Percentiles rank a stretch among this genome's conserved stretches.
These are phyloP conservation scores for Disparrhopalites patrizii DNA, from an alignment of 2,888 invertebrate species.

Conservation along the genomic window DNA sequence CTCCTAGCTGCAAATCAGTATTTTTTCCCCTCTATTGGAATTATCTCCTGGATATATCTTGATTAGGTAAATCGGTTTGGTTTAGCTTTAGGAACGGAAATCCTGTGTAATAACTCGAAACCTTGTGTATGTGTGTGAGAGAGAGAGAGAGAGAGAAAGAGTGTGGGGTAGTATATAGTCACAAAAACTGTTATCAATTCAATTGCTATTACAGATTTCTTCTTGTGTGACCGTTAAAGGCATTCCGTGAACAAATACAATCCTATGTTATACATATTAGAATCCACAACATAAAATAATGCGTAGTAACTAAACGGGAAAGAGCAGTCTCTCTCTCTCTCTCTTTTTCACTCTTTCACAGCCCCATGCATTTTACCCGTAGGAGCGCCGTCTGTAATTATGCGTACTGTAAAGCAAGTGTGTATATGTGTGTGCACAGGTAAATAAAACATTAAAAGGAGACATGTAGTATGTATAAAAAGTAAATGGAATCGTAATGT, in stretches of 20 bases:
- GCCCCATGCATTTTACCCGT: neutral
- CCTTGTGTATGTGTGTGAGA: constrained; percentile 11
- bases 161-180: no score
- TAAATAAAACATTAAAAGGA: no score
- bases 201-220: constrained; percentile 40
- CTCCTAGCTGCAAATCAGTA: constrained; percentile 46
- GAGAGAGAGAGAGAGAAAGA: constrained; percentile 22
- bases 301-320: no score
- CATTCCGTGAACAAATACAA: constrained; percentile 30
- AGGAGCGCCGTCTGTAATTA: no score
- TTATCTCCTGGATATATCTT: constrained; percentile 48
- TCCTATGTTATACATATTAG: no score
- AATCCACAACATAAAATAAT: no score
- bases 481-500: no score
- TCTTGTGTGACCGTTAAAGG: constrained; percentile 42
- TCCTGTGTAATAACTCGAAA: constrained; percentile 44
- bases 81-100: constrained; percentile 48
- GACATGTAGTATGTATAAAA: no score
- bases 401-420: no score
- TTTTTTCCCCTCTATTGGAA: constrained; percentile 33
- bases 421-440: no score
- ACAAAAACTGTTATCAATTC: constrained; percentile 41
- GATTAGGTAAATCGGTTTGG: constrained; percentile 47
- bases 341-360: neutral
- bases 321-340: no score